A percentile compares a stretch with the other conserved stretches of the same genome.
These are phyloP conservation scores for Gephyroberyx darwinii DNA, from an alignment of 2,797 vertebrate species.

Conservation along the genomic window DNA sequence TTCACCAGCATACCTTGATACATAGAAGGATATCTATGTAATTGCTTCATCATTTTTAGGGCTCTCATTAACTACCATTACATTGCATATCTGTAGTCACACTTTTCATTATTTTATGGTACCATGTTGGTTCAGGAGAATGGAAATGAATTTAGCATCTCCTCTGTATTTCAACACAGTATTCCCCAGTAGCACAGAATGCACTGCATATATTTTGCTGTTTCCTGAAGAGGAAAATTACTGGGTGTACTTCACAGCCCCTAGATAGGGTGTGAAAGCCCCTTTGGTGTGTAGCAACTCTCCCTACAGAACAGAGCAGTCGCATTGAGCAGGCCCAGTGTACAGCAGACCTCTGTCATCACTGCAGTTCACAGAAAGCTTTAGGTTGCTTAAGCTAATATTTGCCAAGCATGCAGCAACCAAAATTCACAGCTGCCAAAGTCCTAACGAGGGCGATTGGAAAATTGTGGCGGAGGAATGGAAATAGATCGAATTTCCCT, in stretches of 20 bases:
- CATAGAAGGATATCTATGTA: slow-evolving; percentile 21
- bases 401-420: slow-evolving; percentile 79
- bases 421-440: slow-evolving; percentile 73
- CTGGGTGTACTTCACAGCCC: slow-evolving; percentile 67
- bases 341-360: slow-evolving; percentile 78
- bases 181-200: slow-evolving; percentile 44
- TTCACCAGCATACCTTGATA: slow-evolving; percentile 5
- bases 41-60: slow-evolving; percentile 12
- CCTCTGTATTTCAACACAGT: background rate
- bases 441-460: slow-evolving; percentile 73
- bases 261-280: slow-evolving; percentile 70
- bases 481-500: slow-evolving; percentile 90
- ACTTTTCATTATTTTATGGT: slow-evolving; percentile 20
- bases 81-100: background rate
- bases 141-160: slow-evolving; percentile 31
- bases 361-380: slow-evolving; percentile 72
- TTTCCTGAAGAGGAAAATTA: slow-evolving; percentile 79
- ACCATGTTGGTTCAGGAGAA: background rate
- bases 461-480: slow-evolving; percentile 82
- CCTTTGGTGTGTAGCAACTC: slow-evolving; percentile 68
- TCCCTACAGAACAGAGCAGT: slow-evolving; percentile 68
- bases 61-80: slow-evolving; percentile 20
- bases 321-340: slow-evolving; percentile 61
- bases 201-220: slow-evolving; percentile 56
- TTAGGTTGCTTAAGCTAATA: slow-evolving; percentile 82